Percentiles rank a stretch among this genome's conserved stretches.
These are phyloP conservation scores for Propsilocerus akamusi DNA, from an alignment of 1,140 invertebrate genomes.

Conservation along the genomic window DNA sequence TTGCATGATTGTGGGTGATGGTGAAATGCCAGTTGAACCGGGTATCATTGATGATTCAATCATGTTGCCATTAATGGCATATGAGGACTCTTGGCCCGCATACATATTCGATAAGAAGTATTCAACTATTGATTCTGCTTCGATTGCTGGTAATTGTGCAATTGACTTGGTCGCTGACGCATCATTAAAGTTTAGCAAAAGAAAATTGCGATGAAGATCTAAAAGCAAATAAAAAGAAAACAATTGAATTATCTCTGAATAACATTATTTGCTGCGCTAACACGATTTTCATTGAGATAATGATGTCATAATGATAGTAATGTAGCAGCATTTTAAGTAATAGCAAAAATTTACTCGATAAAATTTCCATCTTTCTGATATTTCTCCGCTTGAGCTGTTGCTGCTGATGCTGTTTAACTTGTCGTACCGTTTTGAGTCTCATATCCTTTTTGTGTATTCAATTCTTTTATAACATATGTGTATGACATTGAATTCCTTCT, in stretches of 20 bases:
- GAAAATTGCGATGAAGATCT: background rate
- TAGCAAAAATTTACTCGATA: background rate
- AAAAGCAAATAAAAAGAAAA: background rate
- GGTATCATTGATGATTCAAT: background rate
- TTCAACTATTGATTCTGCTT: slow-evolving; percentile 1
- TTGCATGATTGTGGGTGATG: background rate
- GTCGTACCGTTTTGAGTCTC: slow-evolving; percentile 7
- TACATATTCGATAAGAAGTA: background rate
- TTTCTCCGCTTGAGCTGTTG: background rate
- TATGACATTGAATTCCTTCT: too few relatives aligned
- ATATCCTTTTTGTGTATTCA: too few relatives aligned
- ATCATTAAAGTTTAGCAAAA: background rate
- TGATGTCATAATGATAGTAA: too few relatives aligned
- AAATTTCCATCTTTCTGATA: background rate
- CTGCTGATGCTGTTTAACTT: slow-evolving; percentile 7
- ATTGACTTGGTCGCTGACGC: background rate
- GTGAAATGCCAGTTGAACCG: background rate
- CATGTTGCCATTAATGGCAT: background rate
- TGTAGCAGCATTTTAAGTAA: too few relatives aligned
- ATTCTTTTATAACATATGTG: too few relatives aligned
- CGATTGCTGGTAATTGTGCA: background rate
- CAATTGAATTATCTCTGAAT: background rate
- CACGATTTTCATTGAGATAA: too few relatives aligned
- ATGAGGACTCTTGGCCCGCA: background rate
- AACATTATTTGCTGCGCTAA: background rate